Conservation (phyloP, 2,888 invertebrate genomes). For the Drosophila rellima region DNA sequence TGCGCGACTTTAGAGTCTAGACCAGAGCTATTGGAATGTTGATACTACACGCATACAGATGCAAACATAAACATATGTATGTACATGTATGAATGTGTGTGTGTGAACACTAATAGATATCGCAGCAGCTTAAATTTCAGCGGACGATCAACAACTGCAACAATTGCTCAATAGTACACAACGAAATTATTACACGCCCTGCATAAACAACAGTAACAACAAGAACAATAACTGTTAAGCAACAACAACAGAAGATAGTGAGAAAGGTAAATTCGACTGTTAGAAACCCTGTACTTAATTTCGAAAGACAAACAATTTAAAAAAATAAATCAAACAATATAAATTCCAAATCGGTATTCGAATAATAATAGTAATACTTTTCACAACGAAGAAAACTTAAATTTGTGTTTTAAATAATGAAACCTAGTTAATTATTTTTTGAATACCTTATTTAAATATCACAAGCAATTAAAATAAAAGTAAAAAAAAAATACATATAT, state of each 20-base stretch:
- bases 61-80: constrained; percentile 5
- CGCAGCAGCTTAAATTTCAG: constrained; percentile 43
- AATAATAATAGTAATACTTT: too few relatives aligned
- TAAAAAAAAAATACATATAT: too few relatives aligned
- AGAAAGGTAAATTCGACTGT: background rate
- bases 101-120: constrained; percentile 8
- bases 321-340: too few relatives aligned
- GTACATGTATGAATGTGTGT: background rate
- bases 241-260: constrained; percentile 4
- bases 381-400: too few relatives aligned
- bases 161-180: constrained; percentile 58
- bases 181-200: constrained; percentile 46
- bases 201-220: constrained; percentile 28
- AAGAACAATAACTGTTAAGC: constrained; percentile 32
- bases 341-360: too few relatives aligned
- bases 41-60: constrained; percentile 16
- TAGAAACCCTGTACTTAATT: background rate
- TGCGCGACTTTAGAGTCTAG: constrained; percentile 57
- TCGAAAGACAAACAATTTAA: too few relatives aligned
- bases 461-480: too few relatives aligned
- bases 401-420: too few relatives aligned
- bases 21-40: constrained; percentile 62
- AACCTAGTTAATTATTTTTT: too few relatives aligned
- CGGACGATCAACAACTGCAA: constrained; percentile 39
- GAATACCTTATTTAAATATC: too few relatives aligned